Conservation (phyloP, 2,113 vertebrate species). For the Chamaetylas fuelleborni region DNA sequence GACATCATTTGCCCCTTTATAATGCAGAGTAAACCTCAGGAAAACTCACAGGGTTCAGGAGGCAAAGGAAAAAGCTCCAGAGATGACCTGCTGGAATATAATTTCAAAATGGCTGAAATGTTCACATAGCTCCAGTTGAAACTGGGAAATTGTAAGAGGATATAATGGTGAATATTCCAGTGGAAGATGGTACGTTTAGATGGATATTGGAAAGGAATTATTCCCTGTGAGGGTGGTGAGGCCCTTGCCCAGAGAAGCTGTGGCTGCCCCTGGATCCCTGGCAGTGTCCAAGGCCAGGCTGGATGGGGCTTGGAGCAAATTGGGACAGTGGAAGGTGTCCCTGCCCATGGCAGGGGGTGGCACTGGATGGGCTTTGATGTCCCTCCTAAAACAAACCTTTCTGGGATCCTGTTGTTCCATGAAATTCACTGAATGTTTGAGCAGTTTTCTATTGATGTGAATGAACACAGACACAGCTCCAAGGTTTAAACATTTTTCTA, state of each 20-base stretch:
- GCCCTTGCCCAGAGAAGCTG: not conserved
- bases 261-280: not conserved
- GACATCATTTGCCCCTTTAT: not conserved
- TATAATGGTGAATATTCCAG: too few relatives aligned
- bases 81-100: not conserved
- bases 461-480: not conserved
- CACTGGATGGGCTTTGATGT: not conserved
- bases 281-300: not conserved
- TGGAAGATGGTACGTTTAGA: too few relatives aligned
- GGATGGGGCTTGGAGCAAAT: fast-evolving
- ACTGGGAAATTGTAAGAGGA: too few relatives aligned
- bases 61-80: not conserved
- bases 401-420: not conserved
- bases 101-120: too few relatives aligned
- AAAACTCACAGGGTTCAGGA: not conserved
- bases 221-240: fast-evolving
- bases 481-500: not conserved
- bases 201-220: not conserved
- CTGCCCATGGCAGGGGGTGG: fast-evolving
- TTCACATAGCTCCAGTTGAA: too few relatives aligned
- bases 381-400: too few relatives aligned
- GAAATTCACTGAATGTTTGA: not conserved
- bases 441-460: not conserved
- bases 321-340: fast-evolving
- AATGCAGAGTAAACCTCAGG: not conserved